Evolutionary conservation across 2,888 invertebrate species (phyloP), one percentile per base, ranked within the genome.

Genomic region (Brassicogethes aeneus): DNA sequence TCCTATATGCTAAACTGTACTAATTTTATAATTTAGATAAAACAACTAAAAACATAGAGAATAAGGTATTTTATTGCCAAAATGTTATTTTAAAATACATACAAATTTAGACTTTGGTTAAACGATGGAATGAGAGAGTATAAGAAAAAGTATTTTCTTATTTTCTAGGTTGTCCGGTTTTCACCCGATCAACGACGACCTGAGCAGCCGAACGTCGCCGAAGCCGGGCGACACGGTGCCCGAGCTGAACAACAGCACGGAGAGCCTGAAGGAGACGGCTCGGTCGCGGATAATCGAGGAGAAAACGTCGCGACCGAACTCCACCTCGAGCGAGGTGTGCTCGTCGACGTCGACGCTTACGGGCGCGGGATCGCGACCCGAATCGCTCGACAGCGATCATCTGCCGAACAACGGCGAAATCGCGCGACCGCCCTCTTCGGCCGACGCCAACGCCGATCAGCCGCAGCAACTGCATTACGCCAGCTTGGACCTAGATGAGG

Each of bases 381-480:
- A 63, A 17, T 65, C 65, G 16, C 62, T 63, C 2, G 63, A 63
- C 36, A 60, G 61, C 40, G 62, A 63, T 29, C 50, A 52, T 16
- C 54, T 61, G 14, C 42, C 48, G 7, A 55, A 65, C 14, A 37
- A 64, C 37, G 43, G 34, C 31, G 32, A 32, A 12, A 32, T 10
- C 32, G 13, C 32, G 32, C 61, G 64, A 14, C 50, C 61, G 16
- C 63, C 66, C 3, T 32, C 14, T 3, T 5, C 66, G 32, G 41
- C 36, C 12, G 34, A 37, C n/a, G 29, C 32, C 8, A 16, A 31
- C 10, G 61, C 62, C 13, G 61, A 60, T 44, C 59, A 65, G n/a
- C 70, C 68, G 46, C 64, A 68, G 40, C 72, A 72, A 51, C 61
- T 84, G 40, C 75, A 79, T 56, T 82, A 82, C 59, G 82, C 80